Base-by-base conservation (phyloP, 1,140 invertebrate species). In the Polypedilum pembai region DNA sequence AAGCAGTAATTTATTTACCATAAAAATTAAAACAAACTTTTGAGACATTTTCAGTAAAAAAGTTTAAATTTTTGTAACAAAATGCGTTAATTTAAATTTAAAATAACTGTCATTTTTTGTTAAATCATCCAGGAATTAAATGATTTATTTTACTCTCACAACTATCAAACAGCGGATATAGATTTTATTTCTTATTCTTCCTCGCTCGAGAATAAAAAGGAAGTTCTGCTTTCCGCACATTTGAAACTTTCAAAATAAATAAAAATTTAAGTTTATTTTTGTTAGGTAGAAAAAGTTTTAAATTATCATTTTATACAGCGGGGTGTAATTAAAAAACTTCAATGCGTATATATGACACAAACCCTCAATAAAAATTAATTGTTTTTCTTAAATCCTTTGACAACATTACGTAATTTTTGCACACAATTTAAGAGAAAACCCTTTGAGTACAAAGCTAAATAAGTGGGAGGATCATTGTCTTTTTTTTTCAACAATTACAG, bases 331-430 rank as follows among this genome's bases (percentile, higher is more conserved):
- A 18, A 18, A 20, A 69, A 21, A 69, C 20, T 69, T 69, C 17
- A 69, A 69, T 21, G 65, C 17, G 18, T 69, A 18, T 5, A 69
- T 69, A 21, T 18, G 20, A 8, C 8, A 21, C 18, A 21, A 69
- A 69, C 65, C 65, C 65, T 69, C 10, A 45, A 56, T 56, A 56
- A 56, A 56, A n/a, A 56, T 56, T 12, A 56, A 56, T 56, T 4
- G 24, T 33, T 33, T 33, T 33, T 33, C 24, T n/a, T 56, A n/a
- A 56, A 56, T 56, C 45, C 45, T 56, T 56, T 56, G 45, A 56
- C 45, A 56, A 56, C n/a, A 15, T 56, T 56, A 56, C 45, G 45
- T 56, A 56, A 56, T n/a, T n/a, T 56, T 56, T 56, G 45, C 1
- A 12, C 45, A 56, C n/a, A 12, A 1, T 15, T 45, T 45, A 45